Conservation (phyloP, 2,888 invertebrate genomes). For the Brenthis daphne region DNA sequence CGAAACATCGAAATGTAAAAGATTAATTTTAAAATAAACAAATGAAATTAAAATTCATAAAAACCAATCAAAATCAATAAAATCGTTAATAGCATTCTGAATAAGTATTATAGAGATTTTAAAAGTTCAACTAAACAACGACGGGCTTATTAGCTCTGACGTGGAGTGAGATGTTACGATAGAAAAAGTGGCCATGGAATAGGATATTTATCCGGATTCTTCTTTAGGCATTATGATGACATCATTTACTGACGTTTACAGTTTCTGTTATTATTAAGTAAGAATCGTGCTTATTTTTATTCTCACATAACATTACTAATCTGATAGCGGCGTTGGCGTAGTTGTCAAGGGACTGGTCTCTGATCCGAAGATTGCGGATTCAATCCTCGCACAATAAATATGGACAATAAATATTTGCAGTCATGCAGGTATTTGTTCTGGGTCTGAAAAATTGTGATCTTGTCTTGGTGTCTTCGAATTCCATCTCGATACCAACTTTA, state of each 20-base stretch:
- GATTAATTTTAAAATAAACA: background rate
- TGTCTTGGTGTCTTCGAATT: too few relatives aligned
- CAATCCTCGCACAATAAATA: too few relatives aligned
- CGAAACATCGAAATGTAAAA: constrained; percentile 23
- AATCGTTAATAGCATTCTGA: background rate
- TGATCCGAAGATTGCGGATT: too few relatives aligned
- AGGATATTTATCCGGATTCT: constrained; percentile 75
- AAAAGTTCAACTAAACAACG: background rate
- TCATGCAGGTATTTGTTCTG: too few relatives aligned
- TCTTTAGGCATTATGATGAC: constrained; percentile 57
- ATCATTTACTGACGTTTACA: constrained; percentile 67
- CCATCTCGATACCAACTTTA: too few relatives aligned
- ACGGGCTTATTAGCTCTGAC: constrained; percentile 29
- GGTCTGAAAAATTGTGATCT: too few relatives aligned
- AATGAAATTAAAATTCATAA: background rate
- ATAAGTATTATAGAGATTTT: too few relatives aligned
- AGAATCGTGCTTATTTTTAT: constrained; percentile 10
- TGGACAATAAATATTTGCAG: too few relatives aligned
- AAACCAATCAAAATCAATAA: background rate
- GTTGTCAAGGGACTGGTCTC: too few relatives aligned
- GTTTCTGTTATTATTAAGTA: constrained; percentile 55
- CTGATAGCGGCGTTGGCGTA: too few relatives aligned
- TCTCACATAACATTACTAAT: background rate
- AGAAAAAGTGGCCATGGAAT: constrained; percentile 77
- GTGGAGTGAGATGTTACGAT: constrained; percentile 54